Conservation (phyloP, 2,113 vertebrate genomes). For the Sylvia atricapilla region DNA sequence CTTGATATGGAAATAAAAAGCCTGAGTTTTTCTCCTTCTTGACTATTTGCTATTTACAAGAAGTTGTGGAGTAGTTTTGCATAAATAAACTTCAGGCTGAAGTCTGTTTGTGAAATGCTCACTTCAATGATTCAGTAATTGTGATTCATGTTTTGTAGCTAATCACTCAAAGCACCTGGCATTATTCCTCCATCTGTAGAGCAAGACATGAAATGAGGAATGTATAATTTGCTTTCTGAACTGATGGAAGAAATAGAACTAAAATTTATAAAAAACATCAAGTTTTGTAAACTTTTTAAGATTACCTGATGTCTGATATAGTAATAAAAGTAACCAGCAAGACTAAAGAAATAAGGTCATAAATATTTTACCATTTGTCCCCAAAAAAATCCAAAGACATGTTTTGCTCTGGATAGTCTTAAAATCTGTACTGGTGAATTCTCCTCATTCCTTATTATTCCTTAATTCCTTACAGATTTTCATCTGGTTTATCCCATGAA, state of each 20-base stretch:
- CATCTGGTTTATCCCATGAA: not conserved
- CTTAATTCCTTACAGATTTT: not conserved
- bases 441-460: not conserved
- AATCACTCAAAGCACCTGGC: not conserved
- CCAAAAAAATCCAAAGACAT: not conserved
- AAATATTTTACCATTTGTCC: not conserved
- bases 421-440: not conserved
- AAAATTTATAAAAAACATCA: not conserved
- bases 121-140: not conserved
- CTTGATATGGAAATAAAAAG: not conserved
- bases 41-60: not conserved
- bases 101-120: conserved; percentile 1
- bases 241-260: not conserved
- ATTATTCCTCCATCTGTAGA: not conserved
- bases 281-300: not conserved
- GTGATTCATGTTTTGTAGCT: not conserved
- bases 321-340: not conserved
- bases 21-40: not conserved
- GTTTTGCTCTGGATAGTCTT: not conserved
- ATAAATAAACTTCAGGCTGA: conserved; percentile 3
- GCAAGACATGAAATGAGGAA: not conserved
- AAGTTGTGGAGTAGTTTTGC: not conserved
- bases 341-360: not conserved
- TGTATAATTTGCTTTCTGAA: not conserved
- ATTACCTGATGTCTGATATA: not conserved